Evolutionary conservation across 2,888 invertebrate genomes (phyloP), one percentile per base, ranked within the genome.

Genomic region (Gymnosoma rotundatum): DNA sequence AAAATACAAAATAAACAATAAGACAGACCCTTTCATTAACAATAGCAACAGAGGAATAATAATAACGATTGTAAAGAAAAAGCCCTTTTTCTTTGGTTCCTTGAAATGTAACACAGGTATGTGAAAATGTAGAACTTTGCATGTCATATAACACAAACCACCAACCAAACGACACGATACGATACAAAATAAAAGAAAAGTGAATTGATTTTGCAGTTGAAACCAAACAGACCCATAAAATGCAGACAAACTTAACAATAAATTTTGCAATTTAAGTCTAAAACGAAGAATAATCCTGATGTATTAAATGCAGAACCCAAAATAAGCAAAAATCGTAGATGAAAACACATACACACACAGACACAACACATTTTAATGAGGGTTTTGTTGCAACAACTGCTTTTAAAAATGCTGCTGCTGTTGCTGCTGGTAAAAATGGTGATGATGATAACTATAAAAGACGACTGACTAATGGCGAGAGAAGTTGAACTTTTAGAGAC

Each of bases 401-500:
- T 25, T 50, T 25, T 32, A 52, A 21, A 32, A 45, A 20, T n/a
- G n/a, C 21, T 25, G 12, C 4, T 52, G 48, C 2, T 69, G 45
- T 6, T 70, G 66, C 18, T 56, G n/a, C n/a, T 80, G 67, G 64
- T 21, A 63, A 63, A 21, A 16, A 18, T 48, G 48, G 32, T 69
- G 69, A 70, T 70, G 69, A n/a, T 54, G 64, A 75, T 48, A 64
- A 48, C 56, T 56, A 36, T 50, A 58, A 36, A 32, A 76, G 21
- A 36, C 48, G 48, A 36, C n/a, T 50, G 21, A 48, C 60, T 67
- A 45, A 25, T 60, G 66, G 48, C 9, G 50, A 61, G 20, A 72
- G 72, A 36, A 74, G 78, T 81, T 84, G 78, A 81, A 84, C 84
- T 78, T 81, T 84, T 48, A 73, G 60, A 72, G 80, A 61, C 84